Conservation (phyloP, 1,140 invertebrate species). For the Adelges cooleyi region DNA sequence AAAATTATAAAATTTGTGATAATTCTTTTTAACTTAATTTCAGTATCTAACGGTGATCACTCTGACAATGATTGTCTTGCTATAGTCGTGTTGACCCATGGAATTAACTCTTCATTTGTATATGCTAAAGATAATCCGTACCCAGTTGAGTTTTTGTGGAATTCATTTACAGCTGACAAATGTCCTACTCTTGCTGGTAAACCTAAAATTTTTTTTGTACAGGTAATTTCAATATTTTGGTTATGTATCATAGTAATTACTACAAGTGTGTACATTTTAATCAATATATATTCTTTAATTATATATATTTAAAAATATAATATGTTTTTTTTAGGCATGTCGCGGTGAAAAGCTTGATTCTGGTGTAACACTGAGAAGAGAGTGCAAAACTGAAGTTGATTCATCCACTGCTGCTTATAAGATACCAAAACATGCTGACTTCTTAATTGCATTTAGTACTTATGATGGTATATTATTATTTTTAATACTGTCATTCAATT, state of each 20-base stretch:
- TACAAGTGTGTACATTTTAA: background rate
- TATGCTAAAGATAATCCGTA: constrained; percentile 52
- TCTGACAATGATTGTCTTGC: constrained; percentile 49
- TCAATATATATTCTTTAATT: background rate
- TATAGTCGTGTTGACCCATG: constrained; percentile 58
- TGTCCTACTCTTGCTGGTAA: constrained; percentile 58
- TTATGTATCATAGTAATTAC: too few species aligned
- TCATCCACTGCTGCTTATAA: constrained; percentile 39
- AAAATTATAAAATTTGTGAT: background rate
- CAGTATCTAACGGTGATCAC: constrained; percentile 41
- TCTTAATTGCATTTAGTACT: constrained; percentile 56
- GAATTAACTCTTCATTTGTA: constrained; percentile 47
- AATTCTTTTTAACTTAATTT: constrained; percentile 10
- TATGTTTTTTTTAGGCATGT: constrained; percentile 43
- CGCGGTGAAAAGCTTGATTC: constrained; percentile 42
- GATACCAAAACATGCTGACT: constrained; percentile 60
- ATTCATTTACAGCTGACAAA: constrained; percentile 52
- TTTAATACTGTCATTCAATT: background rate
- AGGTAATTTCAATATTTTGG: constrained; percentile 41
- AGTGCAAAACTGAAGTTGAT: constrained; percentile 36
- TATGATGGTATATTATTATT: constrained; percentile 46
- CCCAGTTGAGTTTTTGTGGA: constrained; percentile 49
- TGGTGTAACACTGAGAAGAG: constrained; percentile 37
- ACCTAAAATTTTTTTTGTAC: constrained; percentile 63
- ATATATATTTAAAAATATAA: background rate